These are phyloP conservation scores for Prosopocoilus inquinatus DNA, from an alignment of 2,888 invertebrate genomes.

Conservation along the genomic window DNA sequence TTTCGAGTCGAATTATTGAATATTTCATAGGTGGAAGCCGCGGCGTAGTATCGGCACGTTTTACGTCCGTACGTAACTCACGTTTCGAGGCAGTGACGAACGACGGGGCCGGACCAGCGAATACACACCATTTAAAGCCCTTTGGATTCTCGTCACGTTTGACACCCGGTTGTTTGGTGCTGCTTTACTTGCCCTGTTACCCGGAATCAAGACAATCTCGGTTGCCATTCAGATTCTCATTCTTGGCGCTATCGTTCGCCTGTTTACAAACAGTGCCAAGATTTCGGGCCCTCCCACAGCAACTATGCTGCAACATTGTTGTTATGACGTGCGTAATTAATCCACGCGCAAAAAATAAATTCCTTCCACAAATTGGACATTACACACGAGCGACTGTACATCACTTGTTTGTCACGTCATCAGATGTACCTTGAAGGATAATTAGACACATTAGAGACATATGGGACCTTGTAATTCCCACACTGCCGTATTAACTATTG, in stretches of 20 bases:
- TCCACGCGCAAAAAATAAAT: not conserved
- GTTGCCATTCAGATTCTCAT: not conserved
- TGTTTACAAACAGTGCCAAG: constrained; percentile 3
- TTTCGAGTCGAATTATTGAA: not conserved
- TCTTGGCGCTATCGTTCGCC: not conserved
- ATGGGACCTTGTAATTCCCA: constrained; percentile 28
- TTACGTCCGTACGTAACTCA: constrained; percentile 3
- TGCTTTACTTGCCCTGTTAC: constrained; percentile 4
- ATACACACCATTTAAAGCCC: constrained; percentile 10
- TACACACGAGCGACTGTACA: not conserved
- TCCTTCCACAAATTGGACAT: not conserved
- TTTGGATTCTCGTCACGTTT: constrained; percentile 13
- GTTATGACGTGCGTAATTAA: not conserved
- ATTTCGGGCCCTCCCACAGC: not conserved
- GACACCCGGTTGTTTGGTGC: constrained; percentile 8
- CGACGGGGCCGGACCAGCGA: constrained; percentile 4
- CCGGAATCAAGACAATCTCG: constrained; percentile 4
- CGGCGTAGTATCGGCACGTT: not conserved
- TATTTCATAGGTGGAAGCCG: constrained; percentile 1
- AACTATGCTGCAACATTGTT: not conserved
- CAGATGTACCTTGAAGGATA: constrained; percentile 28
- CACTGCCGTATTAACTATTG: constrained; percentile 15
- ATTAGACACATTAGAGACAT: constrained; percentile 29
- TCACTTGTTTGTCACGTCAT: constrained; percentile 18
- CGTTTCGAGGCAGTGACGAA: constrained; percentile 13